Percentiles rank a stretch among this genome's conserved stretches.
These are phyloP conservation scores for Aythya baeri DNA, from an alignment of 2,113 vertebrate genomes.

Conservation along the genomic window DNA sequence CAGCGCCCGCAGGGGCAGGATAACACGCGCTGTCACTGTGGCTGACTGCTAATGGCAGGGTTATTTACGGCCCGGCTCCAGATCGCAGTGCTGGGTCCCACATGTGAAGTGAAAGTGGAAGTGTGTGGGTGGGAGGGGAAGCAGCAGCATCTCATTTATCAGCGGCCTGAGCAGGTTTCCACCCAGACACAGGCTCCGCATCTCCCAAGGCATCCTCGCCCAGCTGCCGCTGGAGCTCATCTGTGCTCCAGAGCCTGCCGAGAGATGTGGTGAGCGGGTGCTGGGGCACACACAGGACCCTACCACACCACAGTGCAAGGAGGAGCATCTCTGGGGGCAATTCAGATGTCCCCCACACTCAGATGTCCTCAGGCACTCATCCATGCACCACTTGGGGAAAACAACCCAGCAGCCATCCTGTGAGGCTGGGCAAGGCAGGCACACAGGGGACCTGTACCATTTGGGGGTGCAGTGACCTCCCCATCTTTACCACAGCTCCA, in stretches of 20 bases:
- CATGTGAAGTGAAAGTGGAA: slow-evolving; percentile 82
- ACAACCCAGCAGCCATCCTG: neutral
- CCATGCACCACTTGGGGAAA: too few species aligned
- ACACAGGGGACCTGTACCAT: neutral
- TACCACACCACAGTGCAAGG: neutral
- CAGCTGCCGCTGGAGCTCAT: neutral
- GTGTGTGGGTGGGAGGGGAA: slow-evolving; percentile 81
- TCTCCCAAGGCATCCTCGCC: neutral
- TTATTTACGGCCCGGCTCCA: slow-evolving; percentile 67
- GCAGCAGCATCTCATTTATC: slow-evolving; percentile 62
- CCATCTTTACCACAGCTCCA: neutral
- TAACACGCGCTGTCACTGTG: neutral
- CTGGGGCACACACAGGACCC: neutral
- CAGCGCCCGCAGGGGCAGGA: fast-evolving
- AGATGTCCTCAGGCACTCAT: too few species aligned
- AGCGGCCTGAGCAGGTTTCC: neutral
- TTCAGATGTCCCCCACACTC: neutral
- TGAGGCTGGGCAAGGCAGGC: neutral
- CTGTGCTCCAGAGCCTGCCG: neutral
- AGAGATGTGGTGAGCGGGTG: neutral
- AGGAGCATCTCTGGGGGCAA: neutral
- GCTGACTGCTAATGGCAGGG: neutral
- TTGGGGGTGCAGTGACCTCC: too few species aligned
- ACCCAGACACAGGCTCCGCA: neutral
- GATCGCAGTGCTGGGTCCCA: slow-evolving; percentile 64